Evolutionary conservation across 1,140 invertebrate species (phyloP), one percentile per base, ranked within the genome.

Genomic region (Leptonema lineaticorne): DNA sequence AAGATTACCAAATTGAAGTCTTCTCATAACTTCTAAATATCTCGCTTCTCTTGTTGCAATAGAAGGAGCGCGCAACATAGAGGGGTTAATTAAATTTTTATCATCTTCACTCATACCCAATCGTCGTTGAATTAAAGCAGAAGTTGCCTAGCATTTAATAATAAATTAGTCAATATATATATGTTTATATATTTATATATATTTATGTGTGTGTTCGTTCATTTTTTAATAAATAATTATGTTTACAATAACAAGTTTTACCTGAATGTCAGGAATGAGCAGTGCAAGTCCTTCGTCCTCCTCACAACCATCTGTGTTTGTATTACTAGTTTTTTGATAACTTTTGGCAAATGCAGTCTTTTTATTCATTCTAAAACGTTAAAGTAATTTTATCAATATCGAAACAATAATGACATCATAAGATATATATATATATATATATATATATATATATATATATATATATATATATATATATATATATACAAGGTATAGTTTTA

Each of bases 181-280:
- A 58, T 2, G 9, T 41, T 41, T 9, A 41, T 16, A 11, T 9
- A 41, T 41, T 2, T 14, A 41, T 14, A 41, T 2, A 4, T 3
- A 28, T 16, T 2, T 22, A 58, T 8, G 7, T 20, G 8, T 6
- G 18, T 9, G 8, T 8, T 50, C n/a, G n/a, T n/a, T n/a, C n/a
- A n/a, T n/a, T n/a, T n/a, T n/a, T n/a, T n/a, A n/a, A n/a, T 6
- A 8, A 50, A 50, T 20, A 50, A 50, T 2, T 58, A 28, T 57
- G 26, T 8, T 26, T 48, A n/a, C n/a, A n/a, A n/a, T n/a, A n/a
- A n/a, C n/a, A n/a, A n/a, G n/a, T n/a, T n/a, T n/a, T n/a, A 81
- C 81, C 77, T 92, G 90, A 76, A 96, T 95, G 75, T 96, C 93
- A 0, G 92, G 92, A 74, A 96, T 95, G 8, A 96, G 84, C 22